A percentile compares a stretch with the other conserved stretches of the same genome.
Conservation (phyloP, 2,113 vertebrate genomes). For the Tyrannus savana region DNA sequence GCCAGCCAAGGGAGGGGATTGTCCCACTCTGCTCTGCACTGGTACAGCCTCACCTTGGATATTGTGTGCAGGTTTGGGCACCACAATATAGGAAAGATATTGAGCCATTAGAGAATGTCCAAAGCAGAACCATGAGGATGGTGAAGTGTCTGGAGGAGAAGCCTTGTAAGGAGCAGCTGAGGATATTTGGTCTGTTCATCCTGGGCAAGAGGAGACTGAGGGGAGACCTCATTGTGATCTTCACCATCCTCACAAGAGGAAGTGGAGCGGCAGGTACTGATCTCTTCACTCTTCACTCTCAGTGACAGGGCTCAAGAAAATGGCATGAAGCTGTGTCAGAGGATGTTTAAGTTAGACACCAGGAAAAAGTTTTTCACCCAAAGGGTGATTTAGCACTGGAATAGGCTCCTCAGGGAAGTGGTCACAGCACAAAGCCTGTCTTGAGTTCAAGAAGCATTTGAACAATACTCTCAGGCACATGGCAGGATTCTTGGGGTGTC, state of each 20-base stretch:
- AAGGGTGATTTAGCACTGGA: background rate
- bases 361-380: background rate
- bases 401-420: background rate
- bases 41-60: accelerated
- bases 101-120: background rate
- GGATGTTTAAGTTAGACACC: background rate
- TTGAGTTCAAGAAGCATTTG: background rate
- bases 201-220: background rate
- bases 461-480: accelerated
- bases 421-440: background rate
- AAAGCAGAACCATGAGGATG: background rate
- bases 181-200: background rate
- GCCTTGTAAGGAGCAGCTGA: background rate
- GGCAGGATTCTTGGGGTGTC: background rate
- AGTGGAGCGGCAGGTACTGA: background rate
- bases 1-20: background rate
- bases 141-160: background rate
- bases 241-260: background rate
- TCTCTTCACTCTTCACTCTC: background rate
- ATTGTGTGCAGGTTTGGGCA: accelerated
- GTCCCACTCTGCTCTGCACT: background rate
- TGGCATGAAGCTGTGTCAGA: background rate
- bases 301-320: background rate
- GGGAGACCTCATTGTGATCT: accelerated
- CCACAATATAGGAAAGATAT: background rate